Percentiles rank a stretch among this genome's conserved stretches.
Conservation (phyloP, 2,113 vertebrate species). For the Oceanodroma tethys region DNA sequence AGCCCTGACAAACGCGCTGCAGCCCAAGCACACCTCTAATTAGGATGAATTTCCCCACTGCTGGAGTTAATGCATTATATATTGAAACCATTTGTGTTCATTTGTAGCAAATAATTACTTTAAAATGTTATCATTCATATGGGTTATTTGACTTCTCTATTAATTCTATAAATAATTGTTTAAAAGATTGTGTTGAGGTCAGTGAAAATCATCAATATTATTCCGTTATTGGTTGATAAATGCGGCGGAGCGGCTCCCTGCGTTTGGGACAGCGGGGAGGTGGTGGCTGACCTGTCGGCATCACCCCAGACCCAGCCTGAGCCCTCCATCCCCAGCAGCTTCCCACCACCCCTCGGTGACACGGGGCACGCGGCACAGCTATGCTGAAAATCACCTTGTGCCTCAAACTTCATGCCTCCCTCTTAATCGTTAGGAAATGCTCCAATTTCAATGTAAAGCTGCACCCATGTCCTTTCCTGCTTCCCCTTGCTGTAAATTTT, state of each 20-base stretch:
- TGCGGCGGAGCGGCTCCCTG: background rate
- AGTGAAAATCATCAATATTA: background rate
- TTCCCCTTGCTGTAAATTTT: background rate
- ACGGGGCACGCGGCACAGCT: fast-evolving
- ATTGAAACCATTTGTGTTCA: conserved; percentile 57
- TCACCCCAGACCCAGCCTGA: background rate
- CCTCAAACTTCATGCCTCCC: background rate
- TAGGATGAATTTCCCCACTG: conserved; percentile 45
- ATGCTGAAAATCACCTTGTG: background rate
- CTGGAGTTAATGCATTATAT: conserved; percentile 35
- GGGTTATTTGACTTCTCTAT: conserved; percentile 61
- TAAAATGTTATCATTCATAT: conserved; percentile 44
- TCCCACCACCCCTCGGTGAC: background rate
- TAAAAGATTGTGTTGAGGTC: background rate
- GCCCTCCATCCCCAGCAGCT: background rate
- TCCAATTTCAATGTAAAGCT: background rate
- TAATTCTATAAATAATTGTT: conserved; percentile 44
- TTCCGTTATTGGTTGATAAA: background rate
- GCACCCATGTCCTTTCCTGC: background rate
- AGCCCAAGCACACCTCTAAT: background rate
- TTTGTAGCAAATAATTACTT: conserved; percentile 54
- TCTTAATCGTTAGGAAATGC: background rate
- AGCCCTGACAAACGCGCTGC: background rate
- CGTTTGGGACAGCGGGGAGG: background rate
- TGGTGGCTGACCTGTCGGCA: background rate